Base-by-base conservation (phyloP, 2,113 vertebrate genomes). In the Xiphias gladius region DNA sequence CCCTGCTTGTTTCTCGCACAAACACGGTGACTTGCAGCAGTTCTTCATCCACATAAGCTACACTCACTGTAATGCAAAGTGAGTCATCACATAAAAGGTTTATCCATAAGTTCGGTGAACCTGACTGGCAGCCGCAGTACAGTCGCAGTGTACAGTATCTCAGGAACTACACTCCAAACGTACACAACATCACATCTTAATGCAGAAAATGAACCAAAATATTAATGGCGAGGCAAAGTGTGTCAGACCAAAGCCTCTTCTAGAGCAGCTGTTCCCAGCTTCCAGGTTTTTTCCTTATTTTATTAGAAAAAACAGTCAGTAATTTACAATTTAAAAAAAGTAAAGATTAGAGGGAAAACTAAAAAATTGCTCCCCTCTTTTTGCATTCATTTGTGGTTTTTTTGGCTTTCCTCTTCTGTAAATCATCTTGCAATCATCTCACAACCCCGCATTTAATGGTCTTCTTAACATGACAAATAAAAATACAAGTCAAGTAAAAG, bases 61-160 rank as follows among this genome's bases (percentile, higher is more conserved):
- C 48, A 55, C n/a, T 17, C 32, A 4, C 14, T 58, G 37, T 11
- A 69, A 77, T 64, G 74, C 24, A 70, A 82, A 73, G 26, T 66
- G 68, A 84, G 62, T 88, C 82, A 54, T 37, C 54, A 37, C n/a
- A 69, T 54, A n/a, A 55, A 72, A 17, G 35, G 17, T 43, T n/a
- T 24, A 54, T 81, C 79, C 55, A 76, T 41, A 22, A 50, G 26
- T 35, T 58, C 14, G 13, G 55, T 58, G 32, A 52, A 58, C 58
- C 48, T 68, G 79, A 79, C n/a, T 59, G 74, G 68, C 61, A 61
- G 26, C 16, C 30, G 7, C 17, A 52, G 50, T 19, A 5, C 43
- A 48, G 43, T 43, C 65, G 35, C 10, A 48, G 41, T 3, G 9
- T 8, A 14, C 24, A 46, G 32, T 22, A 11, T n/a, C 30, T 48